Conservation (phyloP, 2,797 vertebrate species). For the Benthosema pterotum region DNA sequence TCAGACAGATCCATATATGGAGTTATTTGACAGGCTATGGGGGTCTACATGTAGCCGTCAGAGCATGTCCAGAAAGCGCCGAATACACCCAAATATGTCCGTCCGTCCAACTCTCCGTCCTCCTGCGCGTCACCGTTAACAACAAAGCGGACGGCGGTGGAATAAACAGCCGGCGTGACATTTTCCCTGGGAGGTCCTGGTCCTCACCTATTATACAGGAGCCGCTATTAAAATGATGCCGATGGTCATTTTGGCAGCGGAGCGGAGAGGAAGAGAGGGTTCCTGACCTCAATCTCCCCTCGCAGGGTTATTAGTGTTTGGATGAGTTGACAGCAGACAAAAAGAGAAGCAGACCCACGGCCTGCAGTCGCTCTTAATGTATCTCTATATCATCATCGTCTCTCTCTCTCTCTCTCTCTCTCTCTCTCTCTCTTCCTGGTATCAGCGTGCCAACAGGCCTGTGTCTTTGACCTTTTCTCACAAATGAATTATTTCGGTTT, state of each 20-base stretch:
- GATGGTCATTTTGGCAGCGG: slow-evolving; percentile 60
- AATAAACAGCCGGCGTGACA: slow-evolving; percentile 61
- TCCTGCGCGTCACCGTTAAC: slow-evolving; percentile 29
- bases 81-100: no score
- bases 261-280: slow-evolving; percentile 38
- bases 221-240: slow-evolving; percentile 59
- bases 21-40: no score
- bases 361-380: neutral
- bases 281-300: slow-evolving; percentile 61
- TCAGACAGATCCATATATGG: no score
- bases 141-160: slow-evolving; percentile 42
- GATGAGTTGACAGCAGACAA: slow-evolving; percentile 40
- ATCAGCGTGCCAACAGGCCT: slow-evolving; percentile 68
- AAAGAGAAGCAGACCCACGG: slow-evolving; percentile 34
- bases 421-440: slow-evolving; percentile 32
- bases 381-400: neutral
- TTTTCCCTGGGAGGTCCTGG: slow-evolving; percentile 56
- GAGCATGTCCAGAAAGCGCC: no score
- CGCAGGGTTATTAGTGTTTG: slow-evolving; percentile 9
- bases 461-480: slow-evolving; percentile 75
- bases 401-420: neutral
- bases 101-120: no score
- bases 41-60: no score
- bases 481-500: slow-evolving; percentile 79
- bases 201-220: slow-evolving; percentile 59